phyloP scores from a whole-genome alignment of 2,888 invertebrate genomes.

The Cantharis lateralis region DNA sequence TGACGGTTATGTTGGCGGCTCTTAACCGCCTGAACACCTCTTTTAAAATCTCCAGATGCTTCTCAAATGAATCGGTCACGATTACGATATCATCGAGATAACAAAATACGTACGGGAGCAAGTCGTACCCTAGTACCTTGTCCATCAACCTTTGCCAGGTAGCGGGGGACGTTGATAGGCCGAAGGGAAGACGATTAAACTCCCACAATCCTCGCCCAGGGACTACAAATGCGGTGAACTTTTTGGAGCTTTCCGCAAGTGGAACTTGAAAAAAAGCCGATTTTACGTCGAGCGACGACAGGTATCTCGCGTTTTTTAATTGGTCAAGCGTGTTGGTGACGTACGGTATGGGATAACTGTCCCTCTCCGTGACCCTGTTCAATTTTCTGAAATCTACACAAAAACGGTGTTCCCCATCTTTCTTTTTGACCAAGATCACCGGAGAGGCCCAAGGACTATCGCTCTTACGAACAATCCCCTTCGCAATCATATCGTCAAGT shows the following conservation, averaged over 20 bases:
- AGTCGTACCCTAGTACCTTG: not conserved
- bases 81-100: constrained; percentile 3
- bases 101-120: not conserved
- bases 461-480: constrained; percentile 30
- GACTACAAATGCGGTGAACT: not conserved
- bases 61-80: not conserved
- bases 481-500: constrained; percentile 33
- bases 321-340: not conserved
- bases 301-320: not conserved
- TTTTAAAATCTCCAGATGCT: not conserved
- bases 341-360: not conserved
- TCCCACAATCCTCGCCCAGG: not conserved
- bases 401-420: constrained; percentile 24
- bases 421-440: constrained; percentile 32
- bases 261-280: not conserved
- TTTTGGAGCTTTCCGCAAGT: not conserved
- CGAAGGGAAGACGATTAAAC: not conserved
- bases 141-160: not conserved
- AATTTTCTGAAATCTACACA: not conserved
- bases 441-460: constrained; percentile 37
- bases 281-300: not conserved
- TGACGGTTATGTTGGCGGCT: no score
- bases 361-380: not conserved
- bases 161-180: not conserved
- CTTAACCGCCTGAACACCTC: not conserved